Base-by-base conservation (phyloP, 2,888 invertebrate genomes). In the Microctonus hyperodae region DNA sequence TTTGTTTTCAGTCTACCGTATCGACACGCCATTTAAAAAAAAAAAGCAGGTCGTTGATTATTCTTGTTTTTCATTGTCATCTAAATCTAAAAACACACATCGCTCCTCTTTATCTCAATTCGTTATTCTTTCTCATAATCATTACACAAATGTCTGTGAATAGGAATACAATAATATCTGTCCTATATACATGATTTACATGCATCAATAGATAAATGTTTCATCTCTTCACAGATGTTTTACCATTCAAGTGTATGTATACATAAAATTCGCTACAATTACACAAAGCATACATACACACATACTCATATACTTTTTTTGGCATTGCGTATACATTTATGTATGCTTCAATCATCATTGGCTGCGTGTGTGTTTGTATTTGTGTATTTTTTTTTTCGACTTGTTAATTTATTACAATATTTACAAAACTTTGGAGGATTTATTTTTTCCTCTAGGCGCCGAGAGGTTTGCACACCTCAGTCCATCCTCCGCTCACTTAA, bases 1-100 rank as follows among this genome's bases (percentile, higher is more conserved):
- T 73, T 60, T 48, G 78, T 74, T 60, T 60, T 78, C 78, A 78
- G 78, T 78, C 78, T 78, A 77, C 74, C 73, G 71, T 23, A 25
- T n/a, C 70, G 71, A 73, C 70, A 71, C 71, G 70, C 68, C 60
- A 58, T 28, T 22, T 22, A 35, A 23, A 44, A 60, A 44, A 60
- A 63, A 48, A 60, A 61, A n/a, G n/a, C 69, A 66, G 58, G 65
- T 70, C 65, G 59, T 61, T 40, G 62, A 48, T 69, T 60, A 59
- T 55, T 61, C 51, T 59, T 70, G 25, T 58, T 68, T 58, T 68
- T 66, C 66, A 57, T 67, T 64, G 68, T 33, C 64, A 64, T 50
- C 53, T 53, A 25, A 13, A 10, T 23, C 6, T 13, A 13, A 22
- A 13, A 53, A 25, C 28, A 53, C 22, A 60, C 13, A 31, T 48